Conservation (phyloP, 2,888 invertebrate genomes). For the Pasiphila rectangulata region DNA sequence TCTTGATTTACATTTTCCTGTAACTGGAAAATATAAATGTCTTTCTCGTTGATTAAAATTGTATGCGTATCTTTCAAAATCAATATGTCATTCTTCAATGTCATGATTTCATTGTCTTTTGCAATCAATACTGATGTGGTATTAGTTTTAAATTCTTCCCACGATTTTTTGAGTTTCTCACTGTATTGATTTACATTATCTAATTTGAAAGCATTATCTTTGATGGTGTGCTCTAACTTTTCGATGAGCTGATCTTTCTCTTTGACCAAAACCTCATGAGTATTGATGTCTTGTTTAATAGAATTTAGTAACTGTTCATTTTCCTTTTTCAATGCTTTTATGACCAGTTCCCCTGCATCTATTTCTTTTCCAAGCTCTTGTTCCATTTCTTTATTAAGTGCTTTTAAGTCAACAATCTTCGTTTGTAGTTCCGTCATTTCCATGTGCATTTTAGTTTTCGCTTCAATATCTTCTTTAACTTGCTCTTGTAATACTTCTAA, state of each 20-base stretch:
- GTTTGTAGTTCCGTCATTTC: conserved; percentile 34
- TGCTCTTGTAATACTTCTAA: conserved; percentile 23
- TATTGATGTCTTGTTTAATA: conserved; percentile 51
- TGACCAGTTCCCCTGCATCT: conserved; percentile 37
- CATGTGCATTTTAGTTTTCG: conserved; percentile 35
- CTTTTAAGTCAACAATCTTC: conserved; percentile 36
- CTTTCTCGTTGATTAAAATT: conserved; percentile 7
- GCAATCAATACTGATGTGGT: conserved; percentile 35
- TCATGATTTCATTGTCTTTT: conserved; percentile 34
- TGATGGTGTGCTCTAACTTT: conserved; percentile 44
- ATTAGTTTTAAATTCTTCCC: conserved; percentile 44
- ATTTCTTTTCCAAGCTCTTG: conserved; percentile 40
- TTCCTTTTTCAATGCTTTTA: conserved; percentile 45
- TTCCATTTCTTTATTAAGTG: conserved; percentile 36
- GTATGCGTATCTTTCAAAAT: conserved; percentile 2
- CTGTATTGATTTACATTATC: conserved; percentile 42
- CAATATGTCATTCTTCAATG: conserved; percentile 3
- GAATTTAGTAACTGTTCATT: conserved; percentile 50
- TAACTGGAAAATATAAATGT: conserved; percentile 30
- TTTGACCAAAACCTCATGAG: conserved; percentile 45
- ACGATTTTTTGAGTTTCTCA: conserved; percentile 41
- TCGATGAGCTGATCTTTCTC: conserved; percentile 51
- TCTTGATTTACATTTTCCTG: conserved; percentile 17
- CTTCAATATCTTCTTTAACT: conserved; percentile 30
- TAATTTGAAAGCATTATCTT: conserved; percentile 35